Evolutionary conservation across 2,797 vertebrate species (phyloP).

Genomic region (Graptemys geographica): DNA sequence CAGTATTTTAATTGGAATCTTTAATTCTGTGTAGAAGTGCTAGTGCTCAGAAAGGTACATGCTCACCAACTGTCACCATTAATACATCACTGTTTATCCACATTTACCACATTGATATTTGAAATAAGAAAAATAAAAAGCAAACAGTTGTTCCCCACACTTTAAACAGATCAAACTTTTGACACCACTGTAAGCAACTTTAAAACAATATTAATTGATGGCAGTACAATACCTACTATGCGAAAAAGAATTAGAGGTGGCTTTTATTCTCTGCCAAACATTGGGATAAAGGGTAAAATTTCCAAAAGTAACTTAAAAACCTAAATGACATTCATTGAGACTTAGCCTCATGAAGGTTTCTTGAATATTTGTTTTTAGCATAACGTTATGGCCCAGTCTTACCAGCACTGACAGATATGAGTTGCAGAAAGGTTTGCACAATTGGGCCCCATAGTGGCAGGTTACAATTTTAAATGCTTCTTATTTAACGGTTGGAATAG

Average conservation of each 20-base stretch:
- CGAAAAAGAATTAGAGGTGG: not conserved
- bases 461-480: not conserved
- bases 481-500: not conserved
- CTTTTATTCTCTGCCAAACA: not conserved
- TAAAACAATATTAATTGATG: not conserved
- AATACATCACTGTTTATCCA: not conserved
- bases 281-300: not conserved
- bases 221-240: not conserved
- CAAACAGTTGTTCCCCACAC: not conserved
- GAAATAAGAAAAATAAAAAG: not conserved
- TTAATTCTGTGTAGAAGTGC: not conserved
- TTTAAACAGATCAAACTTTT: not conserved
- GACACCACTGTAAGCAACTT: not conserved
- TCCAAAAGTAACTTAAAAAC: not conserved
- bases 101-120: not conserved
- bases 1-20: not conserved
- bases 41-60: not conserved
- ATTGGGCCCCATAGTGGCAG: not conserved
- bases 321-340: not conserved
- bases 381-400: not conserved
- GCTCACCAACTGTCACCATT: not conserved
- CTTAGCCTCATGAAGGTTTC: not conserved
- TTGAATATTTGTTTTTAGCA: not conserved
- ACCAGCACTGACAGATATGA: not conserved
- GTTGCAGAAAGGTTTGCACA: not conserved